Conservation (phyloP, 2,113 vertebrate genomes). For the Lophius piscatorius region DNA sequence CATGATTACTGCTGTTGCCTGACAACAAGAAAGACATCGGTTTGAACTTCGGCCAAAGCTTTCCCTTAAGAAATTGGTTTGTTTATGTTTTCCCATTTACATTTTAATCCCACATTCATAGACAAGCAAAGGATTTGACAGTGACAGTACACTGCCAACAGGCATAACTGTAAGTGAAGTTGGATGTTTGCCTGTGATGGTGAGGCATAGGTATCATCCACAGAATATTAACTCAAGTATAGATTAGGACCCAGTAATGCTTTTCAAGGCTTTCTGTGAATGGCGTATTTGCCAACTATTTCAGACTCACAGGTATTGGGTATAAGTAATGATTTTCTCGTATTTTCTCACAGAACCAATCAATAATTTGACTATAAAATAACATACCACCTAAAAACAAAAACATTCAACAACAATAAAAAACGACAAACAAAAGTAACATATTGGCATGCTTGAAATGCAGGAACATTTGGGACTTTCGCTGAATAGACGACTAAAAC, state of each 20-base stretch:
- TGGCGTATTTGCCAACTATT: neutral
- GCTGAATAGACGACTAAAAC: too few species aligned
- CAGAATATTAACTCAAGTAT: too few species aligned
- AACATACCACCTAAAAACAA: neutral
- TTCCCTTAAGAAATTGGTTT: constrained; percentile 9
- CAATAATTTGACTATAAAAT: neutral
- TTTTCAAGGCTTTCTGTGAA: neutral
- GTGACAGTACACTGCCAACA: constrained; percentile 23
- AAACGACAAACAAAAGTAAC: too few species aligned
- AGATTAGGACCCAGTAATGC: neutral
- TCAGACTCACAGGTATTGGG: neutral
- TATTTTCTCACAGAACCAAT: neutral
- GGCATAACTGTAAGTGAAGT: constrained; percentile 20
- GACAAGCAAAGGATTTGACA: constrained; percentile 55
- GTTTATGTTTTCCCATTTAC: constrained; percentile 51
- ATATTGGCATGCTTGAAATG: too few species aligned
- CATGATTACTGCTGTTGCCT: constrained; percentile 35
- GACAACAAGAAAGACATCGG: constrained; percentile 31
- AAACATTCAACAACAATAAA: too few species aligned
- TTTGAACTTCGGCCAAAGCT: constrained; percentile 46
- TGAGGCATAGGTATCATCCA: too few species aligned
- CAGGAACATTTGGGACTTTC: too few species aligned
- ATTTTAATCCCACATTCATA: constrained; percentile 59
- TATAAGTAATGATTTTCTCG: too few species aligned
- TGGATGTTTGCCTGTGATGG: constrained; percentile 9